phyloP scores from a whole-genome alignment of 2,797 vertebrate species.

The Ataeniobius toweri region DNA sequence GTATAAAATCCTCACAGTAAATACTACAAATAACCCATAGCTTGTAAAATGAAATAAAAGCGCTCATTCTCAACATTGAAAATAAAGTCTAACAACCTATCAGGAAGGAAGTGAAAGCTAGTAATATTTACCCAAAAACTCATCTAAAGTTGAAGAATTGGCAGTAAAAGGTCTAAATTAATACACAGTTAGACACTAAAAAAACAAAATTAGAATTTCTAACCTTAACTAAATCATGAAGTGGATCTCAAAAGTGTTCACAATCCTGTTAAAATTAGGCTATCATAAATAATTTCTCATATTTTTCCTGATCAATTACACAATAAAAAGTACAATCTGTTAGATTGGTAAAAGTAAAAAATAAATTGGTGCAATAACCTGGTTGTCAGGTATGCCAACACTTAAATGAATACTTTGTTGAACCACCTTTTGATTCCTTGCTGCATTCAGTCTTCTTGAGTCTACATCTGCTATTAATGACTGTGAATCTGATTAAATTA shows the following conservation, averaged over 20 bases:
- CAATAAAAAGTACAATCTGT: no score
- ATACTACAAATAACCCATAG: conserved; percentile 31
- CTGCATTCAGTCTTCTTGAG: no score
- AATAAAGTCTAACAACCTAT: conserved; percentile 5
- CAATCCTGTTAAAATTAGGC: not conserved
- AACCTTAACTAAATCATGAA: not conserved
- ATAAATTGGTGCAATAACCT: no score
- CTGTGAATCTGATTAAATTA: not conserved
- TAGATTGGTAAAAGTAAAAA: no score
- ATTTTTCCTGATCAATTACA: no score
- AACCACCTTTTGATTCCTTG: not conserved
- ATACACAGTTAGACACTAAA: not conserved
- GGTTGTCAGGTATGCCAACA: not conserved
- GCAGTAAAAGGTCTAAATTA: not conserved
- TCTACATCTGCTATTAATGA: no score
- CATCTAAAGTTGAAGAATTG: not conserved
- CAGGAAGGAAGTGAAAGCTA: conserved; percentile 6
- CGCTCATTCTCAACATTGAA: conserved; percentile 35
- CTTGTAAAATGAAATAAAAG: conserved; percentile 45
- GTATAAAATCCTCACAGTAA: conserved; percentile 52
- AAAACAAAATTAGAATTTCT: no score
- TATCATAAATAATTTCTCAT: not conserved
- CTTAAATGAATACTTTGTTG: not conserved
- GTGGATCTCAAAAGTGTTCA: not conserved
- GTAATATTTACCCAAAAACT: not conserved